These are phyloP conservation scores for Cryptocephalus primarius DNA, from an alignment of 2,888 invertebrate genomes.

Conservation along the genomic window DNA sequence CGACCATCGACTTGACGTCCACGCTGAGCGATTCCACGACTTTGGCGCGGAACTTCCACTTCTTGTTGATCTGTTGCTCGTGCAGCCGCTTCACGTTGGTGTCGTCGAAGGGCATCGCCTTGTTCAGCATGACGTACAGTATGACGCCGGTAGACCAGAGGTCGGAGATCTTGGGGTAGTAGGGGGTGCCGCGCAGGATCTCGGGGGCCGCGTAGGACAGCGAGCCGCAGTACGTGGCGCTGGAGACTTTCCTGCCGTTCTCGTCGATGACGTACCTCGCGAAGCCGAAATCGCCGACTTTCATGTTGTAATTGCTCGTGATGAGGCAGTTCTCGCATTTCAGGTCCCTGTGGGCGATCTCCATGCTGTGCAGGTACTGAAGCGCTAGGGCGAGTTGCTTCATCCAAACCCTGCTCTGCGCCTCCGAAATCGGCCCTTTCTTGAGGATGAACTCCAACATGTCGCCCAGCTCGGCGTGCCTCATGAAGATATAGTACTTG, in stretches of 20 bases:
- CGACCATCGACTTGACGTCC: constrained; percentile 52
- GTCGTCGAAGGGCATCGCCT: constrained; percentile 74
- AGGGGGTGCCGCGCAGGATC: constrained; percentile 61
- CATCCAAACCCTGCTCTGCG: constrained; percentile 59
- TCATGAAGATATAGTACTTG: constrained; percentile 67
- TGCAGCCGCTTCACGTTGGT: constrained; percentile 59
- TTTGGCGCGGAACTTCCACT: constrained; percentile 59
- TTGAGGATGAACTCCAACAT: constrained; percentile 61
- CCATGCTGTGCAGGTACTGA: constrained; percentile 59
- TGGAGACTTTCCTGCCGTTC: constrained; percentile 37
- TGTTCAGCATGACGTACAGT: constrained; percentile 72
- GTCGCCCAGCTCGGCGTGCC: constrained; percentile 69
- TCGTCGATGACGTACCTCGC: constrained; percentile 42
- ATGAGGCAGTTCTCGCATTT: constrained; percentile 74
- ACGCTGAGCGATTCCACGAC: constrained; percentile 45
- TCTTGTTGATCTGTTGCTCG: constrained; percentile 50
- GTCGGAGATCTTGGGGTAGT: constrained; percentile 60
- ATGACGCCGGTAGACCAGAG: constrained; percentile 74
- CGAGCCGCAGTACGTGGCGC: constrained; percentile 77
- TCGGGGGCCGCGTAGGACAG: constrained; percentile 84
- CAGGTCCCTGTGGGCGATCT: constrained; percentile 68
- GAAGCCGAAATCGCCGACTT: constrained; percentile 79
- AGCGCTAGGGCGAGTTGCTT: constrained; percentile 56
- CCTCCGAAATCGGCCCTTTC: constrained; percentile 55
- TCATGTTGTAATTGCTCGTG: constrained; percentile 64